Conservation (phyloP, 2,888 invertebrate genomes). For the Nudaria mundana region DNA sequence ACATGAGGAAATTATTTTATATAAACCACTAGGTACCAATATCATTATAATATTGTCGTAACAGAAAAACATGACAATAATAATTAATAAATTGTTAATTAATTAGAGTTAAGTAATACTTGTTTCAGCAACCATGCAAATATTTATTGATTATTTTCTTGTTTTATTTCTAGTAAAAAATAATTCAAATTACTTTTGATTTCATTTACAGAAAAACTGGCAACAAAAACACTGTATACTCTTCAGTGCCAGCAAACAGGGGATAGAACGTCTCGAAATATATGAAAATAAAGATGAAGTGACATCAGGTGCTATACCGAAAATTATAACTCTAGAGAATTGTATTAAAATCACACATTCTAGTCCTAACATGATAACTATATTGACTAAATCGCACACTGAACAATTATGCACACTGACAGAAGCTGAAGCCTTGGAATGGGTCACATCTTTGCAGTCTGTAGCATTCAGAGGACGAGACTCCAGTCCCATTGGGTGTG, state of each 20-base stretch:
- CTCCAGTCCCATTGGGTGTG: conserved; percentile 82
- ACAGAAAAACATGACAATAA: not conserved
- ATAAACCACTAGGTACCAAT: not conserved
- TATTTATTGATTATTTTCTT: too few relatives aligned
- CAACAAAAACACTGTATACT: conserved; percentile 89
- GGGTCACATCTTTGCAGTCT: conserved; percentile 89
- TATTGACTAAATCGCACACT: conserved; percentile 89
- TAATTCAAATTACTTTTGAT: too few relatives aligned
- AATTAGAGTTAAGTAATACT: too few relatives aligned
- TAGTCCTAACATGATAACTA: conserved; percentile 83
- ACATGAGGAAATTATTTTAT: not conserved
- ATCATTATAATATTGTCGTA: not conserved
- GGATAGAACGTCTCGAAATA: conserved; percentile 92
- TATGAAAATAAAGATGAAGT: conserved; percentile 90
- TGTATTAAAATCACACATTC: conserved; percentile 91
- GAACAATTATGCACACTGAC: conserved; percentile 81
- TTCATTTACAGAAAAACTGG: conserved; percentile 87
- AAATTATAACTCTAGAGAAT: conserved; percentile 92
- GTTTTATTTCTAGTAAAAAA: too few relatives aligned
- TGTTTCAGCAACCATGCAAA: too few relatives aligned
- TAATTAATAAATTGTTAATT: too few relatives aligned
- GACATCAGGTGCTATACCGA: conserved; percentile 81
- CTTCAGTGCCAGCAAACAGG: conserved; percentile 91
- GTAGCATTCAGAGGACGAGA: conserved; percentile 89
- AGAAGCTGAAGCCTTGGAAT: conserved; percentile 86